These are phyloP conservation scores for Tachysurus fulvidraco DNA, from an alignment of 2,113 vertebrate genomes.

Conservation along the genomic window DNA sequence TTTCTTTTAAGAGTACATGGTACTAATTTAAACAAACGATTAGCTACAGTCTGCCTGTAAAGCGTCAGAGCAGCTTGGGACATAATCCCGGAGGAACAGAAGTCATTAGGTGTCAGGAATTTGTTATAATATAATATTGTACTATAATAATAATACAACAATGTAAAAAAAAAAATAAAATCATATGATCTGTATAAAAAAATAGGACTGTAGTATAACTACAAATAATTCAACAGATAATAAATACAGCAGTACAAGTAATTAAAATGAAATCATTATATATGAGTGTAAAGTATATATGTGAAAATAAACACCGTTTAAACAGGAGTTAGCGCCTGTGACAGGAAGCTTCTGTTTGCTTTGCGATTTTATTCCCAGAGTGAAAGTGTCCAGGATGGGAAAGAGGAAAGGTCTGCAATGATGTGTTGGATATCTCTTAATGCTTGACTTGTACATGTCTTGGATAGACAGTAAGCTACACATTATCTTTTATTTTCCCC, in stretches of 20 bases:
- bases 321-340: not conserved
- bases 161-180: not conserved
- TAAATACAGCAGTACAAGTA: not conserved
- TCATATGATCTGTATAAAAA: not conserved
- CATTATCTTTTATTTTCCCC: not conserved
- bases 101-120: not conserved
- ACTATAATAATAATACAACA: not conserved
- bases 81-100: not conserved
- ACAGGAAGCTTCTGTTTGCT: too few relatives aligned
- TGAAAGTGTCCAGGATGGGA: not conserved
- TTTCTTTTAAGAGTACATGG: not conserved
- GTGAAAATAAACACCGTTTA: not conserved
- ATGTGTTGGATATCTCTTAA: not conserved
- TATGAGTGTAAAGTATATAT: not conserved
- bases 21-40: not conserved
- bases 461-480: not conserved
- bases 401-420: not conserved
- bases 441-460: not conserved
- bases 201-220: not conserved
- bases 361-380: not conserved
- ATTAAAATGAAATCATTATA: not conserved
- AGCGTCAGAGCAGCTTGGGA: not conserved
- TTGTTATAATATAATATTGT: not conserved
- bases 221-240: not conserved
- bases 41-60: not conserved